phyloP scores from a whole-genome alignment of 1,140 invertebrate species.

The Ptiloglossa arizonensis region DNA sequence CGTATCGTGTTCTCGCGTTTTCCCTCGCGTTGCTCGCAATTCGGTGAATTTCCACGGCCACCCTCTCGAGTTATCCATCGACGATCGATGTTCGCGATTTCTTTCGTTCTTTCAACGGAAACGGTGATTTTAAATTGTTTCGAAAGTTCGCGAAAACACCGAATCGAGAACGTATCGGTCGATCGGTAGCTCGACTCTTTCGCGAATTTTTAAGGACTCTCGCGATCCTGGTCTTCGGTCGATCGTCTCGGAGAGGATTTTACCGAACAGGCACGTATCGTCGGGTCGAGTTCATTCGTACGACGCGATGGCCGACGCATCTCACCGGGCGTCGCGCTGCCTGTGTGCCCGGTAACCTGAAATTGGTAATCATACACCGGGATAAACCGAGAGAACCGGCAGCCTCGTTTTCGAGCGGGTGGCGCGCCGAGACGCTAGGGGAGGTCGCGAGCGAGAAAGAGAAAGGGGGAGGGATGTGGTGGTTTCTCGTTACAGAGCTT shows the following conservation, averaged over 20 bases:
- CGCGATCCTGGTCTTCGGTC: too few species aligned
- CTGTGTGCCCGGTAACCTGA: constrained; percentile 48
- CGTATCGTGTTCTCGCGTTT: not conserved
- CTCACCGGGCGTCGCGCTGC: not conserved
- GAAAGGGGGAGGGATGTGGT: constrained; percentile 40
- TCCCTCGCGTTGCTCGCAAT: not conserved
- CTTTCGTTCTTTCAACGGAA: too few species aligned
- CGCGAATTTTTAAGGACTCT: too few species aligned
- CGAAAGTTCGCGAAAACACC: too few species aligned
- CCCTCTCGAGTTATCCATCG: too few species aligned
- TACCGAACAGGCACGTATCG: not conserved
- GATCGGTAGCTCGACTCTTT: too few species aligned
- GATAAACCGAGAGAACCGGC: constrained; percentile 49
- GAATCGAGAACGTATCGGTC: too few species aligned
- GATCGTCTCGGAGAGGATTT: too few species aligned
- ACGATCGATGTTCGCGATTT: too few species aligned
- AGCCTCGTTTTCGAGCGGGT: constrained; percentile 40
- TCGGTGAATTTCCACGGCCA: not conserved
- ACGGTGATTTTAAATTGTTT: too few species aligned
- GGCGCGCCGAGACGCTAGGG: constrained; percentile 14
- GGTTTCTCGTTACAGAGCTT: constrained; percentile 78
- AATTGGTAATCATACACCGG: constrained; percentile 62
- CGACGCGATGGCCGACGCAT: constrained; percentile 9
- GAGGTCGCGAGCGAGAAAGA: constrained; percentile 23
- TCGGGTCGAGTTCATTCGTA: not conserved